Conservation (phyloP, 2,113 vertebrate species). For the Eonycteris spelaea region DNA sequence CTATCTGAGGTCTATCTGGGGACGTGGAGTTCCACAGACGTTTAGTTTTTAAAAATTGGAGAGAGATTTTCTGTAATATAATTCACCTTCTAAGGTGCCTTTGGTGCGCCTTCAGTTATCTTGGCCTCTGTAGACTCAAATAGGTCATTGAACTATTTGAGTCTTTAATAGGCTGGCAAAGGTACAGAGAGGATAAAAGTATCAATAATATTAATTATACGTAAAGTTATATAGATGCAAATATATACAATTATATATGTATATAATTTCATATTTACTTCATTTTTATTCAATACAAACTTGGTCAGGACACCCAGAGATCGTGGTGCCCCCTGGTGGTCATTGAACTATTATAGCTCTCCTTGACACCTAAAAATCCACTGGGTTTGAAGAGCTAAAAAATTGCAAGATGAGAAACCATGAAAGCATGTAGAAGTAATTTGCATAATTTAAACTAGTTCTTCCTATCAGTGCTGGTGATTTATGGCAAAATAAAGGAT, state of each 20-base stretch:
- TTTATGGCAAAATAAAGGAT: neutral
- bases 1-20: neutral
- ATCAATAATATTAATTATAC: neutral
- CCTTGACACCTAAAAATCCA: constrained; percentile 4
- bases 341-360: neutral
- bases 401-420: neutral
- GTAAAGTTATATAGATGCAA: neutral
- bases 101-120: neutral
- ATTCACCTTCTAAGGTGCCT: neutral
- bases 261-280: constrained; percentile 28
- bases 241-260: neutral
- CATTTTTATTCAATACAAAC: neutral
- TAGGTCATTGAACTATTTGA: neutral
- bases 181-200: neutral
- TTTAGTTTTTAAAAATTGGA: neutral
- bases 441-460: neutral
- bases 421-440: neutral
- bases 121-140: neutral
- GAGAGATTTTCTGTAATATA: neutral
- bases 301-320: constrained; percentile 32
- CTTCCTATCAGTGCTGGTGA: neutral
- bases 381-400: neutral
- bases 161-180: neutral
- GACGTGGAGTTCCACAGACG: neutral
- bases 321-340: constrained; percentile 76